Base-by-base conservation (phyloP, 2,797 vertebrate species). In the Leptodactylus fallax region DNA sequence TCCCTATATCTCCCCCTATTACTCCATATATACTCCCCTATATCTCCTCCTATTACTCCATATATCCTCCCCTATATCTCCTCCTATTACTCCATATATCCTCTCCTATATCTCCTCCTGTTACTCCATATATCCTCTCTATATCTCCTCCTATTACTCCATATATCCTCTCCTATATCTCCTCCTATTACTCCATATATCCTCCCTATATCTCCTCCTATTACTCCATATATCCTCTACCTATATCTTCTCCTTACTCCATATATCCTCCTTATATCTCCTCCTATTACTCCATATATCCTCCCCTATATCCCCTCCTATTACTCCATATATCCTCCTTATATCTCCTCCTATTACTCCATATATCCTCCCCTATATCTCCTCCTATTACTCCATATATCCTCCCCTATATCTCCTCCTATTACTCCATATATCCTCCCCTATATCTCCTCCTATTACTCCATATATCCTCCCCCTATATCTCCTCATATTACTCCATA, bases 81-180 rank as follows among this genome's bases (percentile, higher is more conserved):
- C 71, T 72, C 45, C 71, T 72, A 72, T 49, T 47, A 47, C 36
- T n/a, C 69, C 19, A 72, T 72, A 72, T 47, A 72, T 16, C 67
- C 67, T 71, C 67, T 4, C 67, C 67, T 71, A 71, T 71, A 71
- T 71, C 67, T 71, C 67, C 27, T 17, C 67, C 67, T 71, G 36
- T 71, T 71, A 71, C 67, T 45, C 13, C 27, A 71, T 71, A 71
- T 71, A 69, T 14, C 65, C 65, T 69, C 65, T 36, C 61, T 17
- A 36, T 72, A 72, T 63, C 36, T 81, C 58, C 58, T 63, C 19
- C 79, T 60, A 80, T 60, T 80, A 79, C 78, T 79, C 55, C 55
- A 58, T 58, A 27, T 69, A 69, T 9, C 67, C 27, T 36, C 65
- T 25, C 65, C 27, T 45, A 71, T 14, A 71, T 71, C 25, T 17